Conservation (phyloP, 2,113 vertebrate species). For the Choloepus hoffmanni region DNA sequence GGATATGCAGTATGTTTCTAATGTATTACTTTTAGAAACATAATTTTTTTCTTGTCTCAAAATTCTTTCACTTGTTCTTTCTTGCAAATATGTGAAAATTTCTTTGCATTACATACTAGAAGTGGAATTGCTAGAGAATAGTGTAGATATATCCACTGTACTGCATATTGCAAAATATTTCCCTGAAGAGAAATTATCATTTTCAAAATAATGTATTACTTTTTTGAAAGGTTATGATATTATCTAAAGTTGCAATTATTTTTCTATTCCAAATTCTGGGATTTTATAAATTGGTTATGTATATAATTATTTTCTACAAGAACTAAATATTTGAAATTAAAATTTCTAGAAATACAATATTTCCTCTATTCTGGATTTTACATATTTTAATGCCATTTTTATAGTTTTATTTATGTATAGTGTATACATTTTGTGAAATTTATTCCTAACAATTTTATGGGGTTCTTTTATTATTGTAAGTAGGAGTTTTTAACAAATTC, state of each 20-base stretch:
- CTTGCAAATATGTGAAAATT: background rate
- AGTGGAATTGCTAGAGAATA: background rate
- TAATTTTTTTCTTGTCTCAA: background rate
- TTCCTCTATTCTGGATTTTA: background rate
- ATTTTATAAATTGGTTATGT: background rate
- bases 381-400: background rate
- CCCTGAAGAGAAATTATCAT: background rate
- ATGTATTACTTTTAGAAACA: background rate
- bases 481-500: background rate
- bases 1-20: background rate
- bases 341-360: background rate
- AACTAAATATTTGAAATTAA: background rate
- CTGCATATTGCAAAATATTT: background rate
- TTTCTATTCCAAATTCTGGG: background rate
- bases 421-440: background rate
- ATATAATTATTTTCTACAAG: background rate
- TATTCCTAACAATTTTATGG: background rate
- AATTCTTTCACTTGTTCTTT: background rate
- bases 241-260: background rate
- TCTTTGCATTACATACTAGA: background rate
- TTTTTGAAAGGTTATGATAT: background rate
- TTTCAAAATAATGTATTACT: background rate
- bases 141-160: background rate
- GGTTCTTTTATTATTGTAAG: background rate
- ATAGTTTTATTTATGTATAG: background rate